Base-by-base conservation (phyloP, 2,888 invertebrate species). In the Alcis repandata region DNA sequence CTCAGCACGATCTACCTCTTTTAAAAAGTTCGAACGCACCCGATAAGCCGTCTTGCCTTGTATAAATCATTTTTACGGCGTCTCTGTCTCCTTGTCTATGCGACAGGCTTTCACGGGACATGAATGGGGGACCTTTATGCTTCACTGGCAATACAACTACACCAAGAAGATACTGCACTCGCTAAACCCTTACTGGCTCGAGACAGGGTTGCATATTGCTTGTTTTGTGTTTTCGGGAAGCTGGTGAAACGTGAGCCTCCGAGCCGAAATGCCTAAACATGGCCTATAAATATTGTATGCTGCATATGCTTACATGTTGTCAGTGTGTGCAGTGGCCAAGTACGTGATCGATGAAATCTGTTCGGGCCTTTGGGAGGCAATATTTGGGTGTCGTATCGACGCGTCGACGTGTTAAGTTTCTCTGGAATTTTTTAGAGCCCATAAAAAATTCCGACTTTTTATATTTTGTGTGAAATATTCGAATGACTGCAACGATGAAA, bases 41-140 rank as follows among this genome's bases (percentile, higher is more conserved):
- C 86, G 90, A 90, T 91, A 90, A 86, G 87, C 82, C 83, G 81
- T 82, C 82, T 82, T 79, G 82, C 74, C 77, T 79, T 71, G 79
- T 84, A 90, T 92, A 92, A 90, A 91, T 92, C 91, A 92, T 91
- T 89, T 92, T 89, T 89, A 91, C 87, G 83, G 85, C 85, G 79
- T 72, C 79, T 83, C 71, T 79, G 76, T 78, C 81, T 74, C 84
- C 86, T 87, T 87, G 88, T 88, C 88, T 90, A 88, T 86, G 87
- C 83, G 84, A 86, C 87, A 86, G 82, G 84, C 90, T 92, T 91
- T 90, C 89, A 90, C 82, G 83, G 80, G 74, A 74, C 83, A 76
- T 89, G 89, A 90, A 91, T 90, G 80, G 86, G 64, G 78, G 77
- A 79, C 82, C 87, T 90, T 89, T 91, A 91, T 88, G 80, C 83